Base-by-base conservation (phyloP, 1,140 invertebrate genomes). In the Brachionus manjavacas region DNA sequence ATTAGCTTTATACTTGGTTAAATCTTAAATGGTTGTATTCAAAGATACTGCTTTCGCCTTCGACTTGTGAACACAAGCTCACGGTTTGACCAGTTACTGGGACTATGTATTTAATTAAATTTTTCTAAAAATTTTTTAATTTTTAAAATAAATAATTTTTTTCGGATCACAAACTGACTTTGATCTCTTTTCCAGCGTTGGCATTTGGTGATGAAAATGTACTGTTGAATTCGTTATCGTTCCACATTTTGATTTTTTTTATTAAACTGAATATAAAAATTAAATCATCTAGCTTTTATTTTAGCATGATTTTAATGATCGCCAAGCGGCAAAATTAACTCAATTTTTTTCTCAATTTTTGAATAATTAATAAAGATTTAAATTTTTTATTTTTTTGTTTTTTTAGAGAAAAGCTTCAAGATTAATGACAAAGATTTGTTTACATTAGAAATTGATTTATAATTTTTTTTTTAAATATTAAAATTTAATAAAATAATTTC, bases 121-220 rank as follows among this genome's bases (percentile, higher is more conserved):
- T 81, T 81, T 81, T 81, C 52, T 81, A 35, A 16, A 79, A n/a
- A n/a, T n/a, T 20, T 4, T 4, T 39, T 14, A 39, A 72, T 11
- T 60, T 31, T 49, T 79, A 7, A 20, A 25, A 20, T 14, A 60
- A 12, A 11, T 43, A 4, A 12, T 28, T n/a, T 20, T 55, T 8
- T 43, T 23, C 16, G 25, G 16, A 25, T 11, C 23, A 80, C 31
- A 80, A 55, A 28, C 14, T 35, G n/a, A 80, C 78, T 64, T 80
- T 80, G 3, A 81, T 81, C 52, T 81, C 79, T 68, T 81, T 81
- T 28, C 79, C 79, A 46, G 52, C 79, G n/a, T 81, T 81, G 12
- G 79, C 79, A 46, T 81, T 81, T 14, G 79, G 79, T 35, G 79
- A 81, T 43, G 79, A 81, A 64, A 81, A 81, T 14, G 79, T 81